These are phyloP conservation scores for Crenichthys baileyi DNA, from an alignment of 2,797 vertebrate genomes.

Conservation along the genomic window DNA sequence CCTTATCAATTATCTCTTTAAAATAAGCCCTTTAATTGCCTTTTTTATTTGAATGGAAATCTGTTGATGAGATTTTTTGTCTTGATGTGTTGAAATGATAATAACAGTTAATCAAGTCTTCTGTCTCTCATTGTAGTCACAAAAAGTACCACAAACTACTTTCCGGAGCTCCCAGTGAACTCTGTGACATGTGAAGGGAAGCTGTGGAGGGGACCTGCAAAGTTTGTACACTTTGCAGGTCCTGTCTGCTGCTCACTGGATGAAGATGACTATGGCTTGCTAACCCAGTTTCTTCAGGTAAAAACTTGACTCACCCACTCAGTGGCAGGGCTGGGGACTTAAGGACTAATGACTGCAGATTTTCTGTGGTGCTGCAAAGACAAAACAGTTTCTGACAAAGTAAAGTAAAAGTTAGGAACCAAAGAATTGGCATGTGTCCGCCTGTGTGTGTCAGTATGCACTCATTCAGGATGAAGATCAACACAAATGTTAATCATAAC, in stretches of 20 bases:
- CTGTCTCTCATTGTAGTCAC: no score
- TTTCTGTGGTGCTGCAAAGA: neutral
- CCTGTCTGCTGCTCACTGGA: neutral
- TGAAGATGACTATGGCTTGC: no score
- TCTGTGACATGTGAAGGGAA: neutral
- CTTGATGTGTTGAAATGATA: no score
- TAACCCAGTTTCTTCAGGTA: neutral
- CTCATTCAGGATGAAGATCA: constrained; percentile 48
- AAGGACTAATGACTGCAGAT: neutral
- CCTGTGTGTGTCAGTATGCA: neutral
- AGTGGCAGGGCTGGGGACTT: neutral
- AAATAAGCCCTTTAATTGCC: neutral
- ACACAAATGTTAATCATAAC: constrained; percentile 28
- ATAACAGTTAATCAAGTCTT: no score
- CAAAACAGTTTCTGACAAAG: neutral
- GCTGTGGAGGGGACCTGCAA: no score
- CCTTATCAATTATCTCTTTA: neutral
- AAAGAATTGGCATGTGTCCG: neutral
- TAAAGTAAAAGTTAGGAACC: neutral
- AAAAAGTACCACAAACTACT: no score
- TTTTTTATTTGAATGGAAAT: neutral
- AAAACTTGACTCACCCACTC: neutral
- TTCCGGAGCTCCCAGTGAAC: neutral
- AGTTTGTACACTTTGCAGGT: neutral
- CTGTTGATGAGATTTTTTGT: neutral